Evolutionary conservation across 2,888 invertebrate species (phyloP).

Genomic region (Eudasyphora cyanicolor): DNA sequence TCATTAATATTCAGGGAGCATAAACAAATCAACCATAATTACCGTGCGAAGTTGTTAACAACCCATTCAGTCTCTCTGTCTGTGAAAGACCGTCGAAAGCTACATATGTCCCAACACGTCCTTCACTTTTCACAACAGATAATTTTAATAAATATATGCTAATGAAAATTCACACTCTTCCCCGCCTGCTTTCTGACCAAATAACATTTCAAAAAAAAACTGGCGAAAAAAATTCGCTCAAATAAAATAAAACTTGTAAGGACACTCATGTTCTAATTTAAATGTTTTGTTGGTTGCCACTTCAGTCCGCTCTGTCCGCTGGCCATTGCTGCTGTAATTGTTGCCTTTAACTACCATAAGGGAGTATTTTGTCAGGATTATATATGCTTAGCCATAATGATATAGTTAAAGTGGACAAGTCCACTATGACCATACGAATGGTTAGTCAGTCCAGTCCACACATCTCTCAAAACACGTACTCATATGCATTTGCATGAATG

Average conservation of each 20-base stretch:
- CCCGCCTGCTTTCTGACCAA: neutral
- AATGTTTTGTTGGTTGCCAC: conserved; percentile 25
- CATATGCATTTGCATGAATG: neutral
- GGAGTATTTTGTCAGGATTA: conserved; percentile 65
- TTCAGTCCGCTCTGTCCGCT: too few species aligned
- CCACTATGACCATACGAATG: neutral
- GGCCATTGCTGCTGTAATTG: conserved; percentile 35
- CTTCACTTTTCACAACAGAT: conserved; percentile 40
- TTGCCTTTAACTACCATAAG: conserved; percentile 50
- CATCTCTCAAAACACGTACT: neutral
- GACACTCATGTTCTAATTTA: conserved; percentile 26
- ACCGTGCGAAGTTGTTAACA: neutral
- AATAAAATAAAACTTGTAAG: conserved; percentile 23
- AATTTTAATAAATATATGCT: conserved; percentile 56
- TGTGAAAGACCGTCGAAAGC: neutral
- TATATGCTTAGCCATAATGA: conserved; percentile 64
- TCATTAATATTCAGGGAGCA: too few species aligned
- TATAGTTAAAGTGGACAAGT: conserved; percentile 43
- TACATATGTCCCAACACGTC: neutral
- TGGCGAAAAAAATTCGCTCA: neutral
- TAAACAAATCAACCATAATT: neutral
- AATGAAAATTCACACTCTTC: conserved; percentile 39
- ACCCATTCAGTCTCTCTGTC: neutral
- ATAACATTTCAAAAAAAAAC: neutral
- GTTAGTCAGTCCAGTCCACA: neutral